A percentile compares a stretch with the other conserved stretches of the same genome.
Conservation (phyloP, 2,888 invertebrate genomes). For the Drosophila greeni region DNA sequence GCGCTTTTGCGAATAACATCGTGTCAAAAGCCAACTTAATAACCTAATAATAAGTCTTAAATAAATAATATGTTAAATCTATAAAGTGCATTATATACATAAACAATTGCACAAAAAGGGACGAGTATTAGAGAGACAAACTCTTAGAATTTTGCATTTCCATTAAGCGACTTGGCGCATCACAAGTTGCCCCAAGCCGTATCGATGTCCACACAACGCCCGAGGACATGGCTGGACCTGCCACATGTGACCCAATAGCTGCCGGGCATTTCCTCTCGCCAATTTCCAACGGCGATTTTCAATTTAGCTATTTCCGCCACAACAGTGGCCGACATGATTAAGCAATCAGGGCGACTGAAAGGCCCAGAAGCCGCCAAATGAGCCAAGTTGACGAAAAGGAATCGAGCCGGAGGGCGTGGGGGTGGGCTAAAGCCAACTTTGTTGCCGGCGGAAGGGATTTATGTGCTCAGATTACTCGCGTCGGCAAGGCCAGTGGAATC, state of each 20-base stretch:
- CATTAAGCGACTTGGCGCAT: constrained; percentile 33
- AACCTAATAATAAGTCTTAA: neutral
- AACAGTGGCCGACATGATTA: constrained; percentile 64
- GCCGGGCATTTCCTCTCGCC: constrained; percentile 37
- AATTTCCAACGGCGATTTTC: constrained; percentile 68
- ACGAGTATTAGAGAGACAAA: neutral
- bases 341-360: constrained; percentile 63
- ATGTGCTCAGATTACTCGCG: constrained; percentile 59
- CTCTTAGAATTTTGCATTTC: constrained; percentile 9
- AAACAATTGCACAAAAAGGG: neutral
- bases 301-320: constrained; percentile 66
- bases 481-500: constrained; percentile 43
- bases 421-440: constrained; percentile 22
- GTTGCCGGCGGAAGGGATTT: constrained; percentile 49
- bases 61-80: neutral
- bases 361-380: constrained; percentile 55
- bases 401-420: constrained; percentile 3
- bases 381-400: constrained; percentile 21
- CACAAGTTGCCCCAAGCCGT: constrained; percentile 45
- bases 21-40: neutral
- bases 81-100: neutral
- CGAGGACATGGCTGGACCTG: constrained; percentile 25
- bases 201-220: constrained; percentile 21
- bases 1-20: neutral
- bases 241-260: constrained; percentile 46